These are phyloP conservation scores for Chelonia mydas DNA, from an alignment of 2,797 vertebrate genomes.

Conservation along the genomic window DNA sequence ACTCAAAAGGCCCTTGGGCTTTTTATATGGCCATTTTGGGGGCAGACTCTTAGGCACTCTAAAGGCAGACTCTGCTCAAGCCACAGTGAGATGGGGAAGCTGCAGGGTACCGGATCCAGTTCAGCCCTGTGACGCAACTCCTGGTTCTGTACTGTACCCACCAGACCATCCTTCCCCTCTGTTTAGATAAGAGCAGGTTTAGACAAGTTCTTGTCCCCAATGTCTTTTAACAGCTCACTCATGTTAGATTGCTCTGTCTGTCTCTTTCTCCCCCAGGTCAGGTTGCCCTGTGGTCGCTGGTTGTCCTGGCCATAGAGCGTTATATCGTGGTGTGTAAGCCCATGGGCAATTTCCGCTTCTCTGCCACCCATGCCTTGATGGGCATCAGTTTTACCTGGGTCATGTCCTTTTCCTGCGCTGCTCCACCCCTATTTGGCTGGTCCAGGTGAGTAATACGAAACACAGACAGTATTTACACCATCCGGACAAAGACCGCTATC, in stretches of 20 bases:
- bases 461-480: not conserved
- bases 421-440: constrained; percentile 84
- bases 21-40: rapidly evolving
- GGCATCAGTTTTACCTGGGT: constrained; percentile 85
- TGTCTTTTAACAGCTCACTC: not conserved
- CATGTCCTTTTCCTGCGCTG: constrained; percentile 82
- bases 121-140: not conserved
- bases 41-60: not conserved
- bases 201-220: not conserved
- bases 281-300: constrained; percentile 71
- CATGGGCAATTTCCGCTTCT: constrained; percentile 88
- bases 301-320: constrained; percentile 69
- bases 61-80: not conserved
- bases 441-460: constrained; percentile 76
- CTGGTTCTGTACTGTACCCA: not conserved
- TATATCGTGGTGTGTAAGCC: constrained; percentile 87
- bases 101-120: not conserved
- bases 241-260: rapidly evolving
- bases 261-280: constrained; percentile 45
- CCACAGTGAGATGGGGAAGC: not conserved
- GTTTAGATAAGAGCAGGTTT: not conserved
- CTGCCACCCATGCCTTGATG: constrained; percentile 69
- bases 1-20: not conserved
- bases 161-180: rapidly evolving
- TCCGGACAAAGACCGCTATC: not conserved